A percentile compares a stretch with the other conserved stretches of the same genome.
Evolutionary conservation across 2,888 invertebrate genomes (phyloP).

Genomic region (Xanthia togata): DNA sequence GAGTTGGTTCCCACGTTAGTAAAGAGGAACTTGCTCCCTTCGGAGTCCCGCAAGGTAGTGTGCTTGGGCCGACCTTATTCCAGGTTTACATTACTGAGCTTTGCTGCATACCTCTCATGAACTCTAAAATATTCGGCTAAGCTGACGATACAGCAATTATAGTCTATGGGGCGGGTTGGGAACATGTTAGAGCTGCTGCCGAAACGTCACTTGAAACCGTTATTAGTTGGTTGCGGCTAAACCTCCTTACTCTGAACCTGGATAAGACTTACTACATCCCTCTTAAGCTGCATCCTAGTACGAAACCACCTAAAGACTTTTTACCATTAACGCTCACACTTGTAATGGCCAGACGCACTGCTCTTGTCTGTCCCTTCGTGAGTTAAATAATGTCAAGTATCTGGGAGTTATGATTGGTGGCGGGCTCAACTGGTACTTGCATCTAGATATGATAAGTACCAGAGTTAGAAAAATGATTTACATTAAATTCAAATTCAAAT

Average conservation of each 20-base stretch:
- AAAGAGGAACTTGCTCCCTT: no score
- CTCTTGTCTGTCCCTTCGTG: background rate
- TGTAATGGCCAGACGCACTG: background rate
- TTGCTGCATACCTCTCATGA: background rate
- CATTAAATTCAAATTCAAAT: no score
- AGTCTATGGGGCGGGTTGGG: background rate
- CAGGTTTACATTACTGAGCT: no score
- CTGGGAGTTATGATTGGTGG: background rate
- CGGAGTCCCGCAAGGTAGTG: no score
- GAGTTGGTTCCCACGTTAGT: no score
- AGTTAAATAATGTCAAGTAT: background rate
- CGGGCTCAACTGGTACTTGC: background rate
- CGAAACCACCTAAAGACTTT: background rate
- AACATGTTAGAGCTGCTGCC: background rate
- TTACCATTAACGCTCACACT: background rate
- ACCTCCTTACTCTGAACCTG: background rate
- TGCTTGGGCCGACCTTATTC: no score
- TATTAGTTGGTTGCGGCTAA: background rate
- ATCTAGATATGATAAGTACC: no score
- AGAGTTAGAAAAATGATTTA: conserved; percentile 1
- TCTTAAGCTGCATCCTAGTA: no score
- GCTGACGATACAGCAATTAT: background rate
- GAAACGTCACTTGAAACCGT: background rate
- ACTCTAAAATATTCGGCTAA: background rate
- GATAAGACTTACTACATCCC: background rate